Percentiles rank a stretch among this genome's conserved stretches.
Evolutionary conservation across 2,797 vertebrate species (phyloP).

Genomic region (Artibeus lituratus): DNA sequence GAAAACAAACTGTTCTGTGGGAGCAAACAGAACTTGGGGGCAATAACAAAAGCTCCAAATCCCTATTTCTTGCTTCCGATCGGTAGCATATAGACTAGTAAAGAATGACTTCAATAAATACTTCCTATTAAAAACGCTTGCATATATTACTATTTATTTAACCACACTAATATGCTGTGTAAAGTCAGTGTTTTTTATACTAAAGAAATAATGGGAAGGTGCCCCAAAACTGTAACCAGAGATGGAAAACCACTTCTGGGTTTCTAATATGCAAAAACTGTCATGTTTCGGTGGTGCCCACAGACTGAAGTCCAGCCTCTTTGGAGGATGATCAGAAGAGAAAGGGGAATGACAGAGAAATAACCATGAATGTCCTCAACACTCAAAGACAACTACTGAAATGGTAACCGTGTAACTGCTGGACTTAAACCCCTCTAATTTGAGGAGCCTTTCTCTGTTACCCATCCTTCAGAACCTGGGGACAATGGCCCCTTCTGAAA

Average conservation of each 20-base stretch:
- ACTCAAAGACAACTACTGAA: background rate
- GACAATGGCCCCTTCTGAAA: background rate
- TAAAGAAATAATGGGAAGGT: background rate
- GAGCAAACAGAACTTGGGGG: slow-evolving; percentile 30
- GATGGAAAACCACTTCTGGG: background rate
- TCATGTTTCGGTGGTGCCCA: background rate
- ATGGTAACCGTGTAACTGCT: background rate
- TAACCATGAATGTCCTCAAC: background rate
- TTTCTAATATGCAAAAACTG: background rate
- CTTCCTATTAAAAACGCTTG: slow-evolving; percentile 12
- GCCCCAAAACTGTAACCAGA: background rate
- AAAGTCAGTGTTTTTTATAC: background rate
- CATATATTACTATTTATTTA: background rate
- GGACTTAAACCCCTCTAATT: background rate
- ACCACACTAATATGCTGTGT: background rate
- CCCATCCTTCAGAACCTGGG: background rate
- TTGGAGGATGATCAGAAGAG: background rate
- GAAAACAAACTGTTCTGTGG: slow-evolving; percentile 19
- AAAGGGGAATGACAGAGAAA: background rate
- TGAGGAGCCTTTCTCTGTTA: background rate
- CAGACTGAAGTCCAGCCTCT: background rate
- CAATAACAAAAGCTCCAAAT: slow-evolving; percentile 17
- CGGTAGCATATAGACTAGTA: background rate
- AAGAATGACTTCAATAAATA: background rate
- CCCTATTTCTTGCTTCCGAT: background rate